Conservation (phyloP, 2,888 invertebrate genomes). For the Metopia argyrocephala region DNA sequence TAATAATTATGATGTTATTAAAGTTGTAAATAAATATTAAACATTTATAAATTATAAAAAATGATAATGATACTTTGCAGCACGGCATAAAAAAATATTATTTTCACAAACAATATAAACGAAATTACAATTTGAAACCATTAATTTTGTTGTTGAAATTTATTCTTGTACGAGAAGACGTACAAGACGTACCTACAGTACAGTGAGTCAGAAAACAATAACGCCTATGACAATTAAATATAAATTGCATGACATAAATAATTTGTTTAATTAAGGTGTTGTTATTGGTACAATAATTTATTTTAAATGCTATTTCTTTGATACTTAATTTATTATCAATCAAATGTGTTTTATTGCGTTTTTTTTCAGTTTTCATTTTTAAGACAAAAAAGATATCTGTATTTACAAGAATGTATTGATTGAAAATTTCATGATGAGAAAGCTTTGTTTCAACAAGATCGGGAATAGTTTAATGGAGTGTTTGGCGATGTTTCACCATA, state of each 20-base stretch:
- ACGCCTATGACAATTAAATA: background rate
- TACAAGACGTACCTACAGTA: too few relatives aligned
- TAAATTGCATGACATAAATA: conserved; percentile 43
- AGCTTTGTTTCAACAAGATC: too few relatives aligned
- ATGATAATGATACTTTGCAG: background rate
- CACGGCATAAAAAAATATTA: background rate
- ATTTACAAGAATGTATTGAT: too few relatives aligned
- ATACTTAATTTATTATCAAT: too few relatives aligned
- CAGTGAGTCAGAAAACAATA: background rate
- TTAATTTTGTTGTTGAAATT: background rate
- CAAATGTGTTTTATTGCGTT: too few relatives aligned
- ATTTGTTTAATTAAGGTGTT: conserved; percentile 6
- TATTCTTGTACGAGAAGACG: too few relatives aligned
- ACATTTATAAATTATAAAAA: conserved; percentile 7
- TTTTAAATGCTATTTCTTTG: background rate
- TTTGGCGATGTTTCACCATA: too few relatives aligned
- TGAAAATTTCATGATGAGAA: too few relatives aligned
- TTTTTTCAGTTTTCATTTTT: too few relatives aligned
- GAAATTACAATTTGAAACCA: too few relatives aligned
- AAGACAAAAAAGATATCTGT: too few relatives aligned
- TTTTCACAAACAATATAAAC: background rate
- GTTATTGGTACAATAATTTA: background rate
- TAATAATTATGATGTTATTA: background rate
- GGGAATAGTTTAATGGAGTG: too few relatives aligned
- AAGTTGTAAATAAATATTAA: conserved; percentile 22